These are phyloP conservation scores for Dendrophyllia cribrosa DNA, from an alignment of 64 coral and sea anemone genomes.

Conservation along the genomic window DNA sequence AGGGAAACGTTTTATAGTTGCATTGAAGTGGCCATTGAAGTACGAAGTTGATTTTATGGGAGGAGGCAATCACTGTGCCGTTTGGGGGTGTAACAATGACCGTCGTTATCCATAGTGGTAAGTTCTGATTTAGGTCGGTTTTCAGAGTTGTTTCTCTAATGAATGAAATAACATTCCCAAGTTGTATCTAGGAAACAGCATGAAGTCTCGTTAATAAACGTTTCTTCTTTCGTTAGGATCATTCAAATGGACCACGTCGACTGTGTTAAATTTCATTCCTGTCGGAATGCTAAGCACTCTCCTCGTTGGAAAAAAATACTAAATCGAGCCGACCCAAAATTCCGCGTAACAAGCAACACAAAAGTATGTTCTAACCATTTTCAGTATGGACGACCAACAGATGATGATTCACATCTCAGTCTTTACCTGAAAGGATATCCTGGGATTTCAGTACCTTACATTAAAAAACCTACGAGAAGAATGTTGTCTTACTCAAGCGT, in stretches of 20 bases:
- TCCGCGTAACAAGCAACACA: neutral
- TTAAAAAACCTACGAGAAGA: conserved; percentile 13
- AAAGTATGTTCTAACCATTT: conserved; percentile 64
- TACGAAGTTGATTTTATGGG: neutral
- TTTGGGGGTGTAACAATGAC: neutral
- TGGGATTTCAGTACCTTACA: neutral
- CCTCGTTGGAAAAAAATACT: neutral
- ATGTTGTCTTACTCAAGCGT: neutral
- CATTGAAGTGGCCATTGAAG: too few relatives aligned
- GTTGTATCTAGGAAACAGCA: neutral
- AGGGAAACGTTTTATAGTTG: neutral
- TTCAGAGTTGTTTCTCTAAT: neutral
- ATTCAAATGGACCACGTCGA: conserved; percentile 23
- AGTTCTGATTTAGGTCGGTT: neutral
- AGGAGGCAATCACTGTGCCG: conserved; percentile 43
- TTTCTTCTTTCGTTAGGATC: neutral
- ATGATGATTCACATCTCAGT: conserved; percentile 31
- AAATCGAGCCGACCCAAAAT: neutral
- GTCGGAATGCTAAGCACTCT: neutral
- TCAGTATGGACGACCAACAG: conserved; percentile 35
- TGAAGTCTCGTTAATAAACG: neutral
- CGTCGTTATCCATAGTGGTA: neutral
- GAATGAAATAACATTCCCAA: neutral
- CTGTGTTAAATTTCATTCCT: conserved; percentile 6
- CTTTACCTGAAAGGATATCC: conserved; percentile 57